A percentile compares a stretch with the other conserved stretches of the same genome.
Evolutionary conservation across 2,797 vertebrate species (phyloP).

Genomic region (Channallabes apus): DNA sequence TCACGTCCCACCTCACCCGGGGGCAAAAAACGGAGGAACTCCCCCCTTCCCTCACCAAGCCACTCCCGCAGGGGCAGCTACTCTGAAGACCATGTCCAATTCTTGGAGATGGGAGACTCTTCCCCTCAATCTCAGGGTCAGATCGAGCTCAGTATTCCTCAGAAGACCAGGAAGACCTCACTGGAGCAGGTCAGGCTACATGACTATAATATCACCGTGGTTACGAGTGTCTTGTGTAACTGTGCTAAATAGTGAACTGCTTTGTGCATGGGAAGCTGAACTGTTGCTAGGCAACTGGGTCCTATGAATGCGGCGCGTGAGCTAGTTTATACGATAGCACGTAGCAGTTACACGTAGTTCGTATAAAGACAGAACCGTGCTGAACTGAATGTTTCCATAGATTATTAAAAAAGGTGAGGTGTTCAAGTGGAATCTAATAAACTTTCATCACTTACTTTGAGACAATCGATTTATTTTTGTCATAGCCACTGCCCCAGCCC

Average conservation of each 20-base stretch:
- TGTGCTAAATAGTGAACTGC: background rate
- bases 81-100: conserved; percentile 78
- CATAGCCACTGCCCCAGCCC: background rate
- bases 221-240: background rate
- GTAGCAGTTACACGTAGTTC: background rate
- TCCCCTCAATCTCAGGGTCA: conserved; percentile 61
- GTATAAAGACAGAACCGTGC: background rate
- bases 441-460: background rate
- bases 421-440: background rate
- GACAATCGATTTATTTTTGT: background rate
- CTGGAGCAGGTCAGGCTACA: conserved; percentile 77
- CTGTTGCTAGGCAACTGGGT: background rate
- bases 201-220: background rate
- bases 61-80: conserved; percentile 83
- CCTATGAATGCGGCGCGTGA: background rate
- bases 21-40: conserved; percentile 87
- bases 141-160: conserved; percentile 84
- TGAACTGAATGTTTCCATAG: background rate
- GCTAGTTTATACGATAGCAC: background rate
- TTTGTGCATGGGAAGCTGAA: too few relatives aligned
- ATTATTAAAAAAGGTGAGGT: background rate
- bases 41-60: conserved; percentile 74
- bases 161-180: conserved; percentile 89
- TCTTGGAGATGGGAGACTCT: conserved; percentile 65
- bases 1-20: conserved; percentile 85